A percentile compares a stretch with the other conserved stretches of the same genome.
phyloP scores from a whole-genome alignment of 2,888 invertebrate species.

The Anagyrus pseudococci region DNA sequence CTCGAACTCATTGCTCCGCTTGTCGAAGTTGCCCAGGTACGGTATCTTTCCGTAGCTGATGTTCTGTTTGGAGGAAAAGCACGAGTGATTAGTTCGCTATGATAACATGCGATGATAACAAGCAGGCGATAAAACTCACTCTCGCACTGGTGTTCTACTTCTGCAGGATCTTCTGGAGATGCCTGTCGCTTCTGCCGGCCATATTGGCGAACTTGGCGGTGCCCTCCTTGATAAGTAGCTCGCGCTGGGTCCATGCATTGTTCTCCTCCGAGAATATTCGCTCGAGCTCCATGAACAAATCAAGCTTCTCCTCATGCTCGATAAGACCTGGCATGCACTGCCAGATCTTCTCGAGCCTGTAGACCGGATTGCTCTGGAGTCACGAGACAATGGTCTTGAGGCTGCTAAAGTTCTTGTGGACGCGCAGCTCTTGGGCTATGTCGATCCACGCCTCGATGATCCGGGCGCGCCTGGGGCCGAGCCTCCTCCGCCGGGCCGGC shows the following conservation, averaged over 20 bases:
- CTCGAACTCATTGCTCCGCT: constrained; percentile 97
- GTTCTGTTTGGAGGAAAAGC: constrained; percentile 63
- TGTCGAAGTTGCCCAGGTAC: constrained; percentile 98
- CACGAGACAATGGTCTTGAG: constrained; percentile 95
- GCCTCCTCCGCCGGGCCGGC: constrained; percentile 68
- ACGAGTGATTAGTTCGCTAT: neutral
- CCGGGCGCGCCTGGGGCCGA: constrained; percentile 80
- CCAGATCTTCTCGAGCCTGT: constrained; percentile 93
- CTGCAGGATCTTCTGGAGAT: constrained; percentile 84
- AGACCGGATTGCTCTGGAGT: constrained; percentile 93
- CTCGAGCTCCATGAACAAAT: constrained; percentile 91
- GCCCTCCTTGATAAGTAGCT: constrained; percentile 94
- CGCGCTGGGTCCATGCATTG: constrained; percentile 93
- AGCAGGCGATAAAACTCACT: constrained; percentile 52
- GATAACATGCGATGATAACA: neutral
- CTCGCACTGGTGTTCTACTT: constrained; percentile 69
- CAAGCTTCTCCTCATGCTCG: constrained; percentile 86
- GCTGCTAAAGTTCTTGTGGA: constrained; percentile 97
- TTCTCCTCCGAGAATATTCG: constrained; percentile 98
- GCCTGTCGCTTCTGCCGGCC: constrained; percentile 86
- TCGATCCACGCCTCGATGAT: constrained; percentile 96
- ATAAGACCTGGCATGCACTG: constrained; percentile 81
- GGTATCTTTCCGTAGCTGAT: constrained; percentile 96
- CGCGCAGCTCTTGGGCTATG: constrained; percentile 88
- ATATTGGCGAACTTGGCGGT: constrained; percentile 97